A percentile compares a stretch with the other conserved stretches of the same genome.
These are phyloP conservation scores for Tipula confusa DNA, from an alignment of 2,888 invertebrate genomes.

Conservation along the genomic window DNA sequence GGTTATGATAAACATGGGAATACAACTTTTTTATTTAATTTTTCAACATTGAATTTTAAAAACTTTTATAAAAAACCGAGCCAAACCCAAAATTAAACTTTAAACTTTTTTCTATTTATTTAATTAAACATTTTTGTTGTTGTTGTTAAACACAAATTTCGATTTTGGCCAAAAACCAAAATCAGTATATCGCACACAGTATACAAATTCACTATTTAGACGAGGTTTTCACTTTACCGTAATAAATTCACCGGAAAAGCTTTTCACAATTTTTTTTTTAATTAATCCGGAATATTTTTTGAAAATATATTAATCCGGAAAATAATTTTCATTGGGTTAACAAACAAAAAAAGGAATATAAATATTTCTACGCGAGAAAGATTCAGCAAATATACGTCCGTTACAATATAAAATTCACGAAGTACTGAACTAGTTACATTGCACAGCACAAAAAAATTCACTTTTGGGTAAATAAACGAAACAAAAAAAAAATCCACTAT, in stretches of 20 bases:
- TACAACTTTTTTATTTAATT: not conserved
- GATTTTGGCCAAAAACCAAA: not conserved
- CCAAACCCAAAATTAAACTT: not conserved
- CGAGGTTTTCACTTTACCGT: not conserved
- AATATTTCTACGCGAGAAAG: not conserved
- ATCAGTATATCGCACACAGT: not conserved
- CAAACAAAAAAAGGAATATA: not conserved
- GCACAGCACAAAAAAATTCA: not conserved
- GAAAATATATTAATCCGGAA: not conserved
- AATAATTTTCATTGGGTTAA: not conserved
- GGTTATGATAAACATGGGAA: not conserved
- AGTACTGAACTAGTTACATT: slow-evolving; percentile 12
- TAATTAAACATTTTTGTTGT: not conserved
- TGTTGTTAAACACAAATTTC: not conserved
- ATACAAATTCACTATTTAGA: not conserved
- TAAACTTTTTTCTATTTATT: not conserved
- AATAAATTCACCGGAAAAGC: not conserved
- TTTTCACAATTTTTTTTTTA: not conserved
- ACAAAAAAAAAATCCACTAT: not conserved
- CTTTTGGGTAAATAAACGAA: not conserved
- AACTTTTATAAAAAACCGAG: not conserved
- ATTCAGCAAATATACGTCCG: not conserved
- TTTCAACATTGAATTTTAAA: not conserved
- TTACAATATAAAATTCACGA: slow-evolving; percentile 20
- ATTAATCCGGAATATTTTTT: not conserved